Base-by-base conservation (phyloP, 1,140 invertebrate species). In the Spodoptera frugiperda region DNA sequence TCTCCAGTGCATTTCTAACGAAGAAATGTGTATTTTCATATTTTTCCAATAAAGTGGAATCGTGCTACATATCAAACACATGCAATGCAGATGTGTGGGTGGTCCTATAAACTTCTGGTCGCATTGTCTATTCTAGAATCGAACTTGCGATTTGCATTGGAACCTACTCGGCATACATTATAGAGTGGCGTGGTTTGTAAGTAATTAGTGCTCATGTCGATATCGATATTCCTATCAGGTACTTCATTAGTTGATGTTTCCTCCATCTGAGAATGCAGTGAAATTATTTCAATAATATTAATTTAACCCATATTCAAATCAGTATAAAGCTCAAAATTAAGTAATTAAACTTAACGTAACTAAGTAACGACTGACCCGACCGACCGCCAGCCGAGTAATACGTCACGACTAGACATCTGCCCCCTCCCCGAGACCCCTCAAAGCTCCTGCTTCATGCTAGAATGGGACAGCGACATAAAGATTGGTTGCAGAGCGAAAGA, bases 131-230 rank as follows among this genome's bases (percentile, higher is more conserved):
- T 94, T 93, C 90, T 88, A 86, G 86, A 85, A 91, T 91, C 92
- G 89, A 92, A 92, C 89, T 92, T 89, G 84, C 89, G 85, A 92
- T 94, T 94, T 93, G 89, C 91, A 92, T 94, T 90, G 86, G 89
- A 86, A 91, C 85, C 87, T 82, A 91, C 85, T 86, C 84, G 76
- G 90, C 90, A 91, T 91, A 92, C 85, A 91, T 92, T 89, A 92
- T 87, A 82, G 82, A 78, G 81, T 82, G 78, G 83, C 83, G 78
- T 77, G 83, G 82, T 84, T 82, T 85, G 80, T 87, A 86, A 89
- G 83, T 92, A 91, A 92, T 93, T 91, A 93, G 89, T 83, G 85
- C 86, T 78, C 78, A 87, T 84, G 81, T 88, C 87, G 85, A 89
- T 91, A 91, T 91, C 89, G 88, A 91, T 90, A 91, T 87, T 89